Percentiles rank a stretch among this genome's conserved stretches.
Conservation (phyloP, 2,797 vertebrate genomes). For the Microchirus variegatus region DNA sequence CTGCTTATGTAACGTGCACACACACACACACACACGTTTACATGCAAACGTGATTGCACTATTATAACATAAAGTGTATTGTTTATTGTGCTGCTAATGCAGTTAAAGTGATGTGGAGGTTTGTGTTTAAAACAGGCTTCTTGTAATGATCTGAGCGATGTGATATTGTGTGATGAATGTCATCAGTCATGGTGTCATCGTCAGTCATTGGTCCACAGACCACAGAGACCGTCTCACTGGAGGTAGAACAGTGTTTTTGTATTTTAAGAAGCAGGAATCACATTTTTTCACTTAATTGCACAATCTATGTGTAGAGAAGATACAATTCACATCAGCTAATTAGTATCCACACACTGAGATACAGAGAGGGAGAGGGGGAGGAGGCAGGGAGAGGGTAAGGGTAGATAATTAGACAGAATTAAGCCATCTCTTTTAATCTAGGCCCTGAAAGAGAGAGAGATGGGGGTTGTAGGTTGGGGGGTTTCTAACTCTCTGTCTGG, state of each 20-base stretch:
- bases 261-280: conserved; percentile 51
- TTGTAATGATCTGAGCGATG: conserved; percentile 71
- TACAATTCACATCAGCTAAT: conserved; percentile 79
- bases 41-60: conserved; percentile 40
- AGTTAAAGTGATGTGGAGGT: conserved; percentile 36
- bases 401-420: conserved; percentile 85
- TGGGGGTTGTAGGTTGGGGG: conserved; percentile 49
- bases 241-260: conserved; percentile 40
- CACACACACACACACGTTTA: conserved; percentile 32
- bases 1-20: conserved; percentile 74
- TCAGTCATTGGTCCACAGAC: conserved; percentile 51
- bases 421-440: conserved; percentile 87
- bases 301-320: conserved; percentile 70
- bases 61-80: conserved; percentile 69
- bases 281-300: conserved; percentile 53
- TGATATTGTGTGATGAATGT: conserved; percentile 72
- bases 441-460: conserved; percentile 71
- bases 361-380: conserved; percentile 64
- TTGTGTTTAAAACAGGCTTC: conserved; percentile 42
- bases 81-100: conserved; percentile 59
- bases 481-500: conserved; percentile 69
- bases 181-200: conserved; percentile 67
- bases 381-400: conserved; percentile 69
- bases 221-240: conserved; percentile 35
- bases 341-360: conserved; percentile 76